Evolutionary conservation across 2,113 vertebrate genomes (phyloP).

Genomic region (Numenius arquata): DNA sequence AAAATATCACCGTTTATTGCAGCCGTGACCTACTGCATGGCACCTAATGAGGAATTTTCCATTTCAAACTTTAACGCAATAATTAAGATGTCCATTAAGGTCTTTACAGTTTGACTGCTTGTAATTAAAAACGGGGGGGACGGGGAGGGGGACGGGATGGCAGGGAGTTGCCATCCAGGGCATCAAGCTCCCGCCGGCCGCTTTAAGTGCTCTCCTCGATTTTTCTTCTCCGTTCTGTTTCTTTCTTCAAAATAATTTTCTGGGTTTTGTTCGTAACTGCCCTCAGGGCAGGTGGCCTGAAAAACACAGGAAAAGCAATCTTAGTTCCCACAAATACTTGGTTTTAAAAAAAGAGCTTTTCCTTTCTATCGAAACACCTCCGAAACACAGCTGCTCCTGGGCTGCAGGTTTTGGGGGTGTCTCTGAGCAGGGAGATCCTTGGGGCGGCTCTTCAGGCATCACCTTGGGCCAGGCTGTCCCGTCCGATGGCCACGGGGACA

Average conservation of each 20-base stretch:
- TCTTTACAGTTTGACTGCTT: constrained; percentile 55
- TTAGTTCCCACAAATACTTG: background rate
- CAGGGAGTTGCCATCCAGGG: background rate
- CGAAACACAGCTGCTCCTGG: accelerated
- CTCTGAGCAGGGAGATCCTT: background rate
- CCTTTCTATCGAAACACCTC: background rate
- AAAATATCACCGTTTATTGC: constrained; percentile 45
- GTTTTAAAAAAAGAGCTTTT: background rate
- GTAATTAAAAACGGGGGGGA: background rate
- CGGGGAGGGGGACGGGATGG: background rate
- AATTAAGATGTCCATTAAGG: constrained; percentile 59
- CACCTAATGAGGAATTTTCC: constrained; percentile 61
- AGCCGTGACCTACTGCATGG: constrained; percentile 16
- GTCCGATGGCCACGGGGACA: accelerated
- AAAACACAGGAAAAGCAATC: background rate
- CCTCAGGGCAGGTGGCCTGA: background rate
- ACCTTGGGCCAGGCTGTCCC: background rate
- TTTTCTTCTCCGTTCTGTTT: background rate
- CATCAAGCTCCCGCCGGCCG: background rate
- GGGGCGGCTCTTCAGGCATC: background rate
- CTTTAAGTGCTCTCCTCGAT: background rate
- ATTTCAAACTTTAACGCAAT: constrained; percentile 65
- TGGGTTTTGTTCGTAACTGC: background rate
- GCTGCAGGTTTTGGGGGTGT: background rate
- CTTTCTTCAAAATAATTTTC: background rate